Evolutionary conservation across 2,797 vertebrate species (phyloP).

Genomic region (Brotula barbata): DNA sequence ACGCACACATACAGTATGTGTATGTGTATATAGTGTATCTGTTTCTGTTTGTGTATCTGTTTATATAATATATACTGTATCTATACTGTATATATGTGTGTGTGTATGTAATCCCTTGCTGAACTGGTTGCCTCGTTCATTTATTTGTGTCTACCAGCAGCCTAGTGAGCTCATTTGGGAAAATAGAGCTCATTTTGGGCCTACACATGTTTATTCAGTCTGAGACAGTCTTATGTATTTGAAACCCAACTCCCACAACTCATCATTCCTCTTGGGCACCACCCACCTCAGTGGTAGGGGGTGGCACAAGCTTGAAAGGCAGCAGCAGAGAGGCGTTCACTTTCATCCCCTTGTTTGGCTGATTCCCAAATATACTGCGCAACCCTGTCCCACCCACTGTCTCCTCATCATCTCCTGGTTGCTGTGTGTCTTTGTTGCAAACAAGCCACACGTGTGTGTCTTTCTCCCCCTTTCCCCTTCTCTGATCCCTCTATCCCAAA

Average conservation of each 20-base stretch:
- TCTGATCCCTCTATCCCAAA: conserved; percentile 57
- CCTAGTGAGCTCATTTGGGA: conserved; percentile 33
- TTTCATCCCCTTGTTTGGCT: conserved; percentile 64
- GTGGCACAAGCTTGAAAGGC: conserved; percentile 44
- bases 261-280: conserved; percentile 47
- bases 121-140: no score
- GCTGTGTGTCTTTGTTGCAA: conserved; percentile 41
- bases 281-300: conserved; percentile 34
- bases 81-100: no score
- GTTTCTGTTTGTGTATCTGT: no score
- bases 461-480: not conserved
- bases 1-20: no score
- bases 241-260: conserved; percentile 57
- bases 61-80: no score
- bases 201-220: conserved; percentile 45
- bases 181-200: conserved; percentile 50
- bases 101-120: no score
- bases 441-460: not conserved
- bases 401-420: conserved; percentile 49
- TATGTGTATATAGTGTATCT: no score
- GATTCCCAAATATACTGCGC: conserved; percentile 41
- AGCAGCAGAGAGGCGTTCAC: conserved; percentile 39
- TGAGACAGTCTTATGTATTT: conserved; percentile 48
- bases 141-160: conserved; percentile 32
- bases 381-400: conserved; percentile 45